These are phyloP conservation scores for Habroteleia sp. DNA, from an alignment of 2,888 invertebrate species.

Conservation along the genomic window DNA sequence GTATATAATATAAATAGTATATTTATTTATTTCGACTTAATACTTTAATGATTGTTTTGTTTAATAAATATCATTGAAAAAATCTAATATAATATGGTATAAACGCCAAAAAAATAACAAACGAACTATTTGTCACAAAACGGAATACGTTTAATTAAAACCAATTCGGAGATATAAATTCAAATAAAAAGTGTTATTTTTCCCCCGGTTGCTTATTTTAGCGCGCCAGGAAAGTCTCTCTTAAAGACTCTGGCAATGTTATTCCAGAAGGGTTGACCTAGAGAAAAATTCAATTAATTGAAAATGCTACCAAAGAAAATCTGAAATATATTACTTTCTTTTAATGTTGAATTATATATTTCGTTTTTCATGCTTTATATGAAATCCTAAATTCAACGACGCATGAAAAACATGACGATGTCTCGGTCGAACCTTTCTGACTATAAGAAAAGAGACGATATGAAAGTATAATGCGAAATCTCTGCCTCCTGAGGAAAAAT, in stretches of 20 bases:
- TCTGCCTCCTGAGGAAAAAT: no score
- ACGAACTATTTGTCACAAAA: not conserved
- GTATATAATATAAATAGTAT: no score
- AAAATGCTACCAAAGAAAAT: not conserved
- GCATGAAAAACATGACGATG: not conserved
- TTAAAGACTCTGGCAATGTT: constrained; percentile 5
- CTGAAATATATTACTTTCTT: constrained; percentile 3
- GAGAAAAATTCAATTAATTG: constrained; percentile 16
- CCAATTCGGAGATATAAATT: constrained; percentile 11
- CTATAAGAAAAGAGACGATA: constrained; percentile 1
- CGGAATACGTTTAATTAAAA: constrained; percentile 7
- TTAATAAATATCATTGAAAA: no score
- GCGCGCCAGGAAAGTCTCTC: not conserved
- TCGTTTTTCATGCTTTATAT: not conserved
- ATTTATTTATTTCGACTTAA: no score
- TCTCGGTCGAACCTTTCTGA: constrained; percentile 1
- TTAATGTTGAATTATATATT: not conserved
- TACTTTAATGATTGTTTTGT: no score
- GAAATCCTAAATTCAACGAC: constrained; percentile 15
- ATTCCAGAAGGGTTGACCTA: constrained; percentile 8
- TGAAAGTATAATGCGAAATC: constrained; percentile 7
- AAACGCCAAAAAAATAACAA: not conserved
- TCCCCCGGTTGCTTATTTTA: constrained; percentile 6
- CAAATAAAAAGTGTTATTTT: constrained; percentile 19
- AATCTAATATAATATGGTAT: not conserved